Evolutionary conservation across 1,140 invertebrate genomes (phyloP).

Genomic region (Macrosteles quadrilineatus): DNA sequence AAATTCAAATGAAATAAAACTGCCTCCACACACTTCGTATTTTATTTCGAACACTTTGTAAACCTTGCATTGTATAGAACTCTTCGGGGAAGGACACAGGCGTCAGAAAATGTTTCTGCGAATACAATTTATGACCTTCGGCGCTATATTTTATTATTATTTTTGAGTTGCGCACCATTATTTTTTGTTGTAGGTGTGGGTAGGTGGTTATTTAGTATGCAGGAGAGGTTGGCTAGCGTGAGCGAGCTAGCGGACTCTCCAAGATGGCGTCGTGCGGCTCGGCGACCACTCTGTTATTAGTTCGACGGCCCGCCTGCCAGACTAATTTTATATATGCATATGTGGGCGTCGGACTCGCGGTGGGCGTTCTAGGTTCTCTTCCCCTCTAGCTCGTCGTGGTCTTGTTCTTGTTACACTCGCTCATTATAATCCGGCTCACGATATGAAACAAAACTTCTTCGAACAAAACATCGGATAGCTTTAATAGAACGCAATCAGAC

Average conservation of each 20-base stretch:
- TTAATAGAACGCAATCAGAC: background rate
- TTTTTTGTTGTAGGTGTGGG: no score
- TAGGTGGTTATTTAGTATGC: constrained; percentile 21
- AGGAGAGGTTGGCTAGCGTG: constrained; percentile 5
- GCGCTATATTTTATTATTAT: no score
- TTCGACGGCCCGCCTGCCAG: constrained; percentile 9
- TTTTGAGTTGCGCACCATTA: no score
- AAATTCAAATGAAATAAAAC: no score
- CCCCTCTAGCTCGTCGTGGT: background rate
- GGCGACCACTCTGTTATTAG: background rate
- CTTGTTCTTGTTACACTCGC: background rate
- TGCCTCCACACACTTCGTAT: no score
- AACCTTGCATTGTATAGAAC: no score
- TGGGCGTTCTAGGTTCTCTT: constrained; percentile 4
- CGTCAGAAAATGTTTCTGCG: no score
- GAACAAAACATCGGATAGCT: background rate
- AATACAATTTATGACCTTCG: no score
- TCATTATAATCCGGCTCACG: constrained; percentile 2
- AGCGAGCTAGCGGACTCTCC: background rate
- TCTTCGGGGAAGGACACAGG: no score
- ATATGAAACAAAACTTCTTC: constrained; percentile 5
- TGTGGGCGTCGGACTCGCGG: constrained; percentile 10
- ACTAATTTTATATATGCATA: constrained; percentile 32
- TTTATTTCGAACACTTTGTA: no score
- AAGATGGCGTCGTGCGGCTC: background rate